phyloP scores from a whole-genome alignment of 92 coral and sea anemone genomes.

The Heteractis magnifica region DNA sequence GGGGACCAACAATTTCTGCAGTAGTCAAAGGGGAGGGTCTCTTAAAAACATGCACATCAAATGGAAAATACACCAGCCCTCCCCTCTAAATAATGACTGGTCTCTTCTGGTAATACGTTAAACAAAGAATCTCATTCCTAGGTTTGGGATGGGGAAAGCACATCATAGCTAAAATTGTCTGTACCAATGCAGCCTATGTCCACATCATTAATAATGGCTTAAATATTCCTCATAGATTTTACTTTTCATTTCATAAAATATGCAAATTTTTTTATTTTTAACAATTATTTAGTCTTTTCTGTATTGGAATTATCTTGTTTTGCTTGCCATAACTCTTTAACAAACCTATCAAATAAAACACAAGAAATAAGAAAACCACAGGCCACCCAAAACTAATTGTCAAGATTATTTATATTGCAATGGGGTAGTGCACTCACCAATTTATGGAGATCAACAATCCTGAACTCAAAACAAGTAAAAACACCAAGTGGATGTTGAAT shows the following conservation, averaged over 20 bases:
- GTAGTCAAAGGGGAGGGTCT: too few species aligned
- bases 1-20: too few species aligned
- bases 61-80: too few species aligned
- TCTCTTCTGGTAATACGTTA: too few species aligned
- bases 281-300: constrained; percentile 27
- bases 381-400: background rate
- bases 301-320: constrained; percentile 5
- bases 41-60: too few species aligned
- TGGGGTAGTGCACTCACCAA: constrained; percentile 59
- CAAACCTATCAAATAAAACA: constrained; percentile 28
- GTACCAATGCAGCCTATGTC: too few species aligned
- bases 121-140: too few species aligned
- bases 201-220: too few species aligned
- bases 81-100: too few species aligned
- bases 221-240: background rate
- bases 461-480: constrained; percentile 55
- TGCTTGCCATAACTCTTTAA: constrained; percentile 24
- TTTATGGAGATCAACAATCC: constrained; percentile 78
- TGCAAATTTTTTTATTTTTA: background rate
- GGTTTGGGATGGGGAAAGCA: too few species aligned
- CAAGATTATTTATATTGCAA: background rate
- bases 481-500: constrained; percentile 75
- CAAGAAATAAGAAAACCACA: background rate
- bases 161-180: too few species aligned
- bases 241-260: background rate